These are phyloP conservation scores for Panthera uncia DNA, from an alignment of 2,113 vertebrate species.

Conservation along the genomic window DNA sequence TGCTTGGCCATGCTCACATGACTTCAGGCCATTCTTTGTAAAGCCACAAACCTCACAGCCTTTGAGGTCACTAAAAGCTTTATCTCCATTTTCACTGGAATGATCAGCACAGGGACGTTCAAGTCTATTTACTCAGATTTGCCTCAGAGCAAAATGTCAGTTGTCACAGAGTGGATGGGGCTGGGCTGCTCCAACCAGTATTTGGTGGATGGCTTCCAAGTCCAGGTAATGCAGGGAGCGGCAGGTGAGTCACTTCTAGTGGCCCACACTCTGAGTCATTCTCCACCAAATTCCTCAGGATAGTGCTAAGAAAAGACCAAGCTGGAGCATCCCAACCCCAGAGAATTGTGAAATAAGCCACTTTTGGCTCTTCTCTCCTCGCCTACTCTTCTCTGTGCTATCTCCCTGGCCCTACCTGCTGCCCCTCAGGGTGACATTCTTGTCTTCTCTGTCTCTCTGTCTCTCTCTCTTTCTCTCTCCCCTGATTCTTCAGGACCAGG, in stretches of 20 bases:
- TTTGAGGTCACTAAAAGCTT: conserved; percentile 25
- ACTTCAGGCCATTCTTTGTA: background rate
- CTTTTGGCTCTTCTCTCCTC: background rate
- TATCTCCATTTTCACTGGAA: conserved; percentile 14
- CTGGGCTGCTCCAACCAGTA: background rate
- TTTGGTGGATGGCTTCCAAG: conserved; percentile 59
- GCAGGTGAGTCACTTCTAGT: conserved; percentile 72
- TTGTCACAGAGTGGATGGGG: background rate
- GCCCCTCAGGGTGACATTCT: background rate
- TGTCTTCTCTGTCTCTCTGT: background rate
- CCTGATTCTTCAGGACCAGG: background rate
- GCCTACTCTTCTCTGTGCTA: background rate
- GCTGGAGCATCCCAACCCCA: background rate
- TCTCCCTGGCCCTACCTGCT: background rate
- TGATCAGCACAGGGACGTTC: background rate
- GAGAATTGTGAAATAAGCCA: background rate
- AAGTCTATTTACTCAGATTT: background rate
- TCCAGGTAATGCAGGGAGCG: conserved; percentile 62
- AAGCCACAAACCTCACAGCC: conserved; percentile 40
- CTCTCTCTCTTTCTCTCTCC: background rate
- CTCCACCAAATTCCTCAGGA: background rate
- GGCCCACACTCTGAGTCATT: conserved; percentile 42
- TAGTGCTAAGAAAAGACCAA: background rate
- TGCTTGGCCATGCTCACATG: background rate
- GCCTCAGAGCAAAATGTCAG: conserved; percentile 26